Evolutionary conservation across 2,797 vertebrate genomes (phyloP).

Genomic region (Pagetopsis macropterus): DNA sequence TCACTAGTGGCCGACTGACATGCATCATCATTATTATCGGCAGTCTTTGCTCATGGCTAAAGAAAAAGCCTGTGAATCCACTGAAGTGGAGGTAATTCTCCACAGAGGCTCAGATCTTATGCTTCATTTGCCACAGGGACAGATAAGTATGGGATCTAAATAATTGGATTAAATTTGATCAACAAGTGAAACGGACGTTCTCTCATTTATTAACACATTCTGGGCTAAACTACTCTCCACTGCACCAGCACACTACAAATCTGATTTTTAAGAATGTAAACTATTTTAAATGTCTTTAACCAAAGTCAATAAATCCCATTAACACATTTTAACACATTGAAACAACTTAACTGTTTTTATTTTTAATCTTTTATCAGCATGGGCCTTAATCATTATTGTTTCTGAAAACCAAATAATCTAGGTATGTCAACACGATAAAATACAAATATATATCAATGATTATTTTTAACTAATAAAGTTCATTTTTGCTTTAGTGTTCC

Average conservation of each 20-base stretch:
- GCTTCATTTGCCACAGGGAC: constrained; percentile 79
- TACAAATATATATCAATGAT: not conserved
- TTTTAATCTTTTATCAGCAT: constrained; percentile 6
- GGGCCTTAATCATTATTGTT: not conserved
- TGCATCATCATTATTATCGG: constrained; percentile 11
- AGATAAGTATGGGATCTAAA: constrained; percentile 80
- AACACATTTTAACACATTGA: not conserved
- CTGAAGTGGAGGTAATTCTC: constrained; percentile 74
- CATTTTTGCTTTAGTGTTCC: not conserved
- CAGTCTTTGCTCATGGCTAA: constrained; percentile 20
- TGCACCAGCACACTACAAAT: not conserved
- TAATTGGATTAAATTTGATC: constrained; percentile 88
- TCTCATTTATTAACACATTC: constrained; percentile 62
- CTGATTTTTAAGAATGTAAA: not conserved
- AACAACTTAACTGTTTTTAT: not conserved
- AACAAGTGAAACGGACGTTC: constrained; percentile 75
- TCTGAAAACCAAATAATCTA: not conserved
- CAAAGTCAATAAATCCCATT: not conserved
- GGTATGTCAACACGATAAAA: not conserved
- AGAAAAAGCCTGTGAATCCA: constrained; percentile 39
- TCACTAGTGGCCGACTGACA: constrained; percentile 6
- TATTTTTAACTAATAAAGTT: not conserved
- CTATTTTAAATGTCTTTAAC: not conserved
- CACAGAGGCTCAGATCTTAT: constrained; percentile 69
- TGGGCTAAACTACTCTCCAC: constrained; percentile 23